Conservation (phyloP, 30 jellyfish, hydroid and myxozoan genomes). For the Aurelia aurita region DNA sequence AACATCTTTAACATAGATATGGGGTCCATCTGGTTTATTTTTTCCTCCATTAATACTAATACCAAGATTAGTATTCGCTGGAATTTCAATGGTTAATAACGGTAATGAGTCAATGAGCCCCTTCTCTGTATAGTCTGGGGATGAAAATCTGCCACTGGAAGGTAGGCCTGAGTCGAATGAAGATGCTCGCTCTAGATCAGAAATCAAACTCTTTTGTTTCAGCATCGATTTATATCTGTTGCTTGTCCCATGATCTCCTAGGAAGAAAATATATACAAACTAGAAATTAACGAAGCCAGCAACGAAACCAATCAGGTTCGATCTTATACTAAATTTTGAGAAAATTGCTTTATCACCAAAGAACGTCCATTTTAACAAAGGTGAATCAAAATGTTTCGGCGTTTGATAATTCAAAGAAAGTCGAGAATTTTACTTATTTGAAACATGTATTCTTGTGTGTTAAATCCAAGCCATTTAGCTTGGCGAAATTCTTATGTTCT, state of each 20-base stretch:
- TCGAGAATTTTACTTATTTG: too few relatives aligned
- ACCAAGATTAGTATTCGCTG: constrained; percentile 72
- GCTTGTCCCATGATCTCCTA: constrained; percentile 7
- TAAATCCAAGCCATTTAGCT: too few relatives aligned
- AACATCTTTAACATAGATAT: constrained; percentile 63
- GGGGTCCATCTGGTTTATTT: constrained; percentile 79
- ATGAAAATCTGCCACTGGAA: constrained; percentile 64
- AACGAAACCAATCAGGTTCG: too few relatives aligned
- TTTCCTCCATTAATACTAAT: constrained; percentile 81
- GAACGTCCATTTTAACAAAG: too few relatives aligned
- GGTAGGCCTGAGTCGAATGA: constrained; percentile 90
- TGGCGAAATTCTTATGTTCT: too few relatives aligned
- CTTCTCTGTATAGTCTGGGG: constrained; percentile 75
- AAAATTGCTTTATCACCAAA: too few relatives aligned
- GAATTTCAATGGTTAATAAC: constrained; percentile 49
- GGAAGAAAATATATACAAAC: neutral
- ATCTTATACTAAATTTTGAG: too few relatives aligned
- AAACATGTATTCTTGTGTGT: too few relatives aligned
- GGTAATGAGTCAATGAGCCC: constrained; percentile 34
- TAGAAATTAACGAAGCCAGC: too few relatives aligned
- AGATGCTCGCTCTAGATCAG: constrained; percentile 61
- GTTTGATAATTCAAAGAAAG: too few relatives aligned
- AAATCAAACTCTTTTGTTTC: constrained; percentile 3
- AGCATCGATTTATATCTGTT: neutral
- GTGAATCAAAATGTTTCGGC: too few relatives aligned